phyloP scores from a whole-genome alignment of 1,140 invertebrate genomes.

The Zaprionus capensis region DNA sequence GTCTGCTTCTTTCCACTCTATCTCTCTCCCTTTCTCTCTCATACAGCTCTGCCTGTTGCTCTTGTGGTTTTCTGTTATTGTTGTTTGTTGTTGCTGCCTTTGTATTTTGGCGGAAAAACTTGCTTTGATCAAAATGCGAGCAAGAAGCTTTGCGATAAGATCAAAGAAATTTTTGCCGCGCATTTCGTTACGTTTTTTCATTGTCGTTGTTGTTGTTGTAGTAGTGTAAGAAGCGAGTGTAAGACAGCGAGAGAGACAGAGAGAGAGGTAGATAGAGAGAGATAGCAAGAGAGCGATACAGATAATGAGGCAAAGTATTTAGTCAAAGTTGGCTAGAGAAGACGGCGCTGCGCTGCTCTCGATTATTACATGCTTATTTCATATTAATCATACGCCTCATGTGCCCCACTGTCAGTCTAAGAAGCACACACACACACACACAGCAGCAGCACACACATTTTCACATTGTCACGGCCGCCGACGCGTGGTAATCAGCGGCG shows the following conservation, averaged over 20 bases:
- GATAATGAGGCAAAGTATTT: slow-evolving; percentile 56
- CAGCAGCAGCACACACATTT: slow-evolving; percentile 49
- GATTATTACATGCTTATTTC: slow-evolving; percentile 22
- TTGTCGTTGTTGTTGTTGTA: slow-evolving; percentile 35
- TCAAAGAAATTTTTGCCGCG: slow-evolving; percentile 84
- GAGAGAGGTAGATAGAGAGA: neutral
- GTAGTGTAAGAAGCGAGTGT: slow-evolving; percentile 7
- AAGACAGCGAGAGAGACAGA: slow-evolving; percentile 27
- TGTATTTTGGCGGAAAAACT: slow-evolving; percentile 84
- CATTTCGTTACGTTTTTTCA: slow-evolving; percentile 69
- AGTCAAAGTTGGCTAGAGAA: slow-evolving; percentile 70
- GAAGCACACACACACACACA: slow-evolving; percentile 2
- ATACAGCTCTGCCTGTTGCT: slow-evolving; percentile 38
- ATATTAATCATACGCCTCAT: slow-evolving; percentile 75
- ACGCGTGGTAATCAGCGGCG: slow-evolving; percentile 68
- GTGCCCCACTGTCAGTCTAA: slow-evolving; percentile 48
- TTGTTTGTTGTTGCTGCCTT: slow-evolving; percentile 42
- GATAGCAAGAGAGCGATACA: neutral
- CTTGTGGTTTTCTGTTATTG: slow-evolving; percentile 48
- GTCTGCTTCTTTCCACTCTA: slow-evolving; percentile 14
- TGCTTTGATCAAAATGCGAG: slow-evolving; percentile 84
- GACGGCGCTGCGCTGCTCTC: slow-evolving; percentile 21
- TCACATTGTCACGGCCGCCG: slow-evolving; percentile 76
- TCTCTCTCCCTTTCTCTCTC: slow-evolving; percentile 16
- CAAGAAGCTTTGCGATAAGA: slow-evolving; percentile 84